Evolutionary conservation across 2,797 vertebrate genomes (phyloP).

Genomic region (Amazona finschi): DNA sequence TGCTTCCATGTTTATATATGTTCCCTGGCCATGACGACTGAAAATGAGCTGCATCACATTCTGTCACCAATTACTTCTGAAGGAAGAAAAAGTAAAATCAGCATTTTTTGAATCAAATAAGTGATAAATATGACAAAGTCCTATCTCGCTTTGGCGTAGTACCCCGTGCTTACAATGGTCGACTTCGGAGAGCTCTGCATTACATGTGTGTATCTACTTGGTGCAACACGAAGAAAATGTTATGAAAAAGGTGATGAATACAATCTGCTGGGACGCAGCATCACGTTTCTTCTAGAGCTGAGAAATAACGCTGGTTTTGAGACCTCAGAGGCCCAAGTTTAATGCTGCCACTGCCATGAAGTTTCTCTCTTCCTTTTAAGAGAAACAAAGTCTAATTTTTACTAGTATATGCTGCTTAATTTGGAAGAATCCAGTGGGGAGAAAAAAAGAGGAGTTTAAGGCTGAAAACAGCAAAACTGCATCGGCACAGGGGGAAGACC

Average conservation of each 20-base stretch:
- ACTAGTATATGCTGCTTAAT: not conserved
- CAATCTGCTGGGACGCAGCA: not conserved
- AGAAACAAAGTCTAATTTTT: not conserved
- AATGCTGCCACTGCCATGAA: not conserved
- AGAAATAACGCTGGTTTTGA: not conserved
- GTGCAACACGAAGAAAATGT: not conserved
- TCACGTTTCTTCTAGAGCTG: accelerated
- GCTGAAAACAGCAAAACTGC: not conserved
- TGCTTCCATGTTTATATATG: not conserved
- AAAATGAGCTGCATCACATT: not conserved
- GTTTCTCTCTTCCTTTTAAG: not conserved
- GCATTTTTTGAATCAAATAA: not conserved
- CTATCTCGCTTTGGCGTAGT: not conserved
- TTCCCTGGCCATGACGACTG: not conserved
- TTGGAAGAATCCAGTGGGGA: not conserved
- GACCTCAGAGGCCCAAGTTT: not conserved
- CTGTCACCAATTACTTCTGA: not conserved
- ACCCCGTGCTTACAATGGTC: not conserved
- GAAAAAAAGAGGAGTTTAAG: not conserved
- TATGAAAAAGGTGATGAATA: not conserved
- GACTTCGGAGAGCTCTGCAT: not conserved
- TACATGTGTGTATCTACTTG: not conserved
- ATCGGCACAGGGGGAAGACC: not conserved
- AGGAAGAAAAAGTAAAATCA: not conserved
- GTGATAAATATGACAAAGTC: not conserved